A percentile compares a stretch with the other conserved stretches of the same genome.
Conservation (phyloP, 2,888 invertebrate genomes). For the Macrophya annulata region DNA sequence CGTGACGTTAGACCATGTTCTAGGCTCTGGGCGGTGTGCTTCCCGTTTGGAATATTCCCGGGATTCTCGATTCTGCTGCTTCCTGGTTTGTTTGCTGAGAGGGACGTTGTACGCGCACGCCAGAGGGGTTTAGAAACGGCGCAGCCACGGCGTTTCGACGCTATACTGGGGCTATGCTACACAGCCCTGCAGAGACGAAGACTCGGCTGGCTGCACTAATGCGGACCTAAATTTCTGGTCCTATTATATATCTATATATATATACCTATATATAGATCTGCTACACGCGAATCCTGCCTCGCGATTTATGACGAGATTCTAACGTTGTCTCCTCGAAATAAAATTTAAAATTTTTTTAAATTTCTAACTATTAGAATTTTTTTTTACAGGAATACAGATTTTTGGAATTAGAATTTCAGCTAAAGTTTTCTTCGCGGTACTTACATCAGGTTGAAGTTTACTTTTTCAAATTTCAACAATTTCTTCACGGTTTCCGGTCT, state of each 20-base stretch:
- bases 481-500: no score
- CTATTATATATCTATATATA: not conserved
- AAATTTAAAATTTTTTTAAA: not conserved
- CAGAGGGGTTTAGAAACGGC: constrained; percentile 45
- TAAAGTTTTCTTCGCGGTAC: not conserved
- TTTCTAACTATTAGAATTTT: not conserved
- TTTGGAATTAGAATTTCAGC: not conserved
- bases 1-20: constrained; percentile 51
- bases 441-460: not conserved
- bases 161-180: constrained; percentile 7
- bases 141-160: constrained; percentile 23
- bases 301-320: not conserved
- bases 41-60: constrained; percentile 60
- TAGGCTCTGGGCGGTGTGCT: constrained; percentile 43
- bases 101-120: constrained; percentile 48
- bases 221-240: constrained; percentile 23
- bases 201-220: constrained; percentile 29
- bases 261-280: not conserved
- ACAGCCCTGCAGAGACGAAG: constrained; percentile 4
- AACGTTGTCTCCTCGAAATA: not conserved
- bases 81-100: constrained; percentile 53
- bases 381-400: not conserved
- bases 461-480: no score
- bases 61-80: constrained; percentile 64
- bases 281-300: not conserved